Evolutionary conservation across 2,797 vertebrate genomes (phyloP).

Genomic region (Sorex maritimensis): DNA sequence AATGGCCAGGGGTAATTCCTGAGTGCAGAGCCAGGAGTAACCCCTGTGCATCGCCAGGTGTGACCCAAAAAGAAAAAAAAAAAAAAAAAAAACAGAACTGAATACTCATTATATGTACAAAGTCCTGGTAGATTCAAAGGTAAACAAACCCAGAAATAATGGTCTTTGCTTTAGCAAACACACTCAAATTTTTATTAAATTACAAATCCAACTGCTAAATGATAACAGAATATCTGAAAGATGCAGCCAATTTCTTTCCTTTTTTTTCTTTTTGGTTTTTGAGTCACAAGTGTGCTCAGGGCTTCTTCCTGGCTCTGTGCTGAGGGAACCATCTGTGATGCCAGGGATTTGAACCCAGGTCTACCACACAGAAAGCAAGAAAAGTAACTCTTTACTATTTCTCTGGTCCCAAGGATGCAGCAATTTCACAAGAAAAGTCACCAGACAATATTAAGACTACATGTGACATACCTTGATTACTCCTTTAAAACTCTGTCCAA

Average conservation of each 20-base stretch:
- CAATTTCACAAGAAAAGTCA: constrained; percentile 21
- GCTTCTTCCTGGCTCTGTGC: too few species aligned
- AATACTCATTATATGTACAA: not conserved
- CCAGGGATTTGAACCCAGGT: too few species aligned
- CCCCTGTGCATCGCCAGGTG: too few species aligned
- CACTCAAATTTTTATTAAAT: not conserved
- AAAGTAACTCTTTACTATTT: too few species aligned
- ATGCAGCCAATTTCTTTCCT: not conserved
- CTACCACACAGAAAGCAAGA: too few species aligned
- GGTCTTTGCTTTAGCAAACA: not conserved
- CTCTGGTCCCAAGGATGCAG: too few species aligned
- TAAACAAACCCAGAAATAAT: constrained; percentile 3
- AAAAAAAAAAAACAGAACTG: not conserved
- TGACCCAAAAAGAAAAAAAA: too few species aligned
- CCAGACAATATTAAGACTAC: constrained; percentile 24
- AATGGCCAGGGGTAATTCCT: too few species aligned
- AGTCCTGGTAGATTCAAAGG: not conserved
- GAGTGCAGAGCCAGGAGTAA: too few species aligned
- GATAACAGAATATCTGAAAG: not conserved
- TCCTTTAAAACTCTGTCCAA: not conserved
- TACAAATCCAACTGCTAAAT: not conserved
- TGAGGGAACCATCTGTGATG: too few species aligned
- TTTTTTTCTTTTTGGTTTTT: too few species aligned
- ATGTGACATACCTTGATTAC: not conserved
- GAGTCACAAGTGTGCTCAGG: too few species aligned